phyloP scores from a whole-genome alignment of 2,113 vertebrate species.

The Chaetura pelagica region DNA sequence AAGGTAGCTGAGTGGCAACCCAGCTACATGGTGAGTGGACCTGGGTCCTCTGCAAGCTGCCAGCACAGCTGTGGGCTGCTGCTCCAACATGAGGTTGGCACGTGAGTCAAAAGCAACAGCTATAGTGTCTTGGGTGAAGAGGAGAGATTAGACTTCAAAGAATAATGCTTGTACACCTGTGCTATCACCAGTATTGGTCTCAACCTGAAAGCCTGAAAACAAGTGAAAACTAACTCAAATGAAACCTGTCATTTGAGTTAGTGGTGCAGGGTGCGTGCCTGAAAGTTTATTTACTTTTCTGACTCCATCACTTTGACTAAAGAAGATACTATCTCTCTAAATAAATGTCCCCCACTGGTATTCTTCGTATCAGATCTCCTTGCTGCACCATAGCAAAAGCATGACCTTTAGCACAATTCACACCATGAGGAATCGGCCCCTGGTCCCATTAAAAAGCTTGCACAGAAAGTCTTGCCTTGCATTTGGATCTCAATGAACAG shows the following conservation, averaged over 20 bases:
- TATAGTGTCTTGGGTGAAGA: background rate
- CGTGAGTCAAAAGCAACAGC: background rate
- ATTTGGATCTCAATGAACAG: background rate
- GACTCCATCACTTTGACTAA: background rate
- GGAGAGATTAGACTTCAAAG: background rate
- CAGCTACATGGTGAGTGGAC: background rate
- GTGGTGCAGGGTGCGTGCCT: background rate
- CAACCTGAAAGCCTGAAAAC: background rate
- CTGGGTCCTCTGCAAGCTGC: background rate
- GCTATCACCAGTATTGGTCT: background rate
- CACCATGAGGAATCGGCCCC: background rate
- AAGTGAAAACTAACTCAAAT: background rate
- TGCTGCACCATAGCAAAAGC: fast-evolving
- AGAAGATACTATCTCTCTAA: background rate
- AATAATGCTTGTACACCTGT: background rate
- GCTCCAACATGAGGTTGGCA: fast-evolving
- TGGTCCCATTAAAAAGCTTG: background rate
- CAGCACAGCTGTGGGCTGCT: background rate
- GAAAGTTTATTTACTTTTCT: background rate
- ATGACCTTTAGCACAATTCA: background rate
- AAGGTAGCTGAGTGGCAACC: background rate
- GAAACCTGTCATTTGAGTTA: background rate
- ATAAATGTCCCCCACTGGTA: background rate
- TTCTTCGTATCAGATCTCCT: background rate
- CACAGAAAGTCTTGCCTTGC: background rate